phyloP scores from a whole-genome alignment of 92 coral and sea anemone species.

The Actinernus sp. region DNA sequence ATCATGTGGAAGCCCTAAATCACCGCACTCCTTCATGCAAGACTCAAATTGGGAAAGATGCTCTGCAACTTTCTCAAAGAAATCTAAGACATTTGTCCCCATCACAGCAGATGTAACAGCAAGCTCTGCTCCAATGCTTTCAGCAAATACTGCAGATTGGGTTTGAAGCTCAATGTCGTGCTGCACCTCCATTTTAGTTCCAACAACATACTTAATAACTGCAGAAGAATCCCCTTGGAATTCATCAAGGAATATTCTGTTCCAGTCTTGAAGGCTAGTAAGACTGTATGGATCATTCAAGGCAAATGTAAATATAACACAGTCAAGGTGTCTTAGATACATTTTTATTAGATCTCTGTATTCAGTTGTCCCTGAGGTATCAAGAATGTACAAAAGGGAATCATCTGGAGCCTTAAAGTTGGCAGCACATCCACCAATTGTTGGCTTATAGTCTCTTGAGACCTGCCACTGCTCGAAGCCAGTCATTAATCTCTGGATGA shows the following conservation, averaged over 20 bases:
- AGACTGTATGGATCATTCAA: slow-evolving; percentile 67
- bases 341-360: slow-evolving; percentile 13
- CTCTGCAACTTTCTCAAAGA: slow-evolving; percentile 44
- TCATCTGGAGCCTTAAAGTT: slow-evolving; percentile 31
- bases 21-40: not conserved
- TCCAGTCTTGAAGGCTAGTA: slow-evolving; percentile 47
- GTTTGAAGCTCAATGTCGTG: slow-evolving; percentile 35
- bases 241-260: slow-evolving; percentile 13
- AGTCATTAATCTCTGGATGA: slow-evolving; percentile 35
- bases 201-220: slow-evolving; percentile 61
- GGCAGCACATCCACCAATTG: slow-evolving; percentile 46
- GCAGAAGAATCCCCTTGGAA: slow-evolving; percentile 32
- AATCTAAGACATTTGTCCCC: slow-evolving; percentile 37
- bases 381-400: slow-evolving; percentile 54
- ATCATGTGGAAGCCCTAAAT: not conserved
- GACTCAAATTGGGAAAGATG: not conserved
- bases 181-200: slow-evolving; percentile 59
- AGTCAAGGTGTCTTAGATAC: slow-evolving; percentile 53
- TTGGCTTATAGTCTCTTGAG: slow-evolving; percentile 48
- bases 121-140: slow-evolving; percentile 52
- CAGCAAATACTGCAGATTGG: slow-evolving; percentile 47
- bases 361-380: slow-evolving; percentile 61
- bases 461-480: slow-evolving; percentile 10
- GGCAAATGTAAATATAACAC: slow-evolving; percentile 67
- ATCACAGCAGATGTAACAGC: slow-evolving; percentile 59